Evolutionary conservation across 2,797 vertebrate genomes (phyloP), one percentile per base, ranked within the genome.

Genomic region (Morelia viridis): DNA sequence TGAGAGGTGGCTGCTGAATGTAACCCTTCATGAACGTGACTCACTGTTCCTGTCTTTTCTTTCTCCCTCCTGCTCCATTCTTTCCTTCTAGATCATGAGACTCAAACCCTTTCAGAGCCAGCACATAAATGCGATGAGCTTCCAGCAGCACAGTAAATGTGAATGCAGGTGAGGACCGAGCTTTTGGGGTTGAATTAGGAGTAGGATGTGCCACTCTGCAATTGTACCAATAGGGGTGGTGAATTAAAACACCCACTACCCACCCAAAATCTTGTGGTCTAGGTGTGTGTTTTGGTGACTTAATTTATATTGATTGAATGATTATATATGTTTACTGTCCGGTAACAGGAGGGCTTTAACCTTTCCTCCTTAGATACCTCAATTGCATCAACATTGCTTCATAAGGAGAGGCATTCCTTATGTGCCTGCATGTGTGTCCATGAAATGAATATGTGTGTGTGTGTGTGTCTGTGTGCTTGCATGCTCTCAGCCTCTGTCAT

Each of bases 131-230:
- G 98, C 98, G 95, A 98, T 99, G 99, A 99, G 98, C 97, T 99
- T 99, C 97, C 98, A 98, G 97, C 99, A 99, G 97, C 99, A 99
- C 97, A 98, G 96, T 97, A 98, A 98, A 97, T 99, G 99, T 98
- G 98, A 99, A 97, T 99, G 99, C 98, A 99, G 99, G 99, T 99
- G 98, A 99, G 98, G 94, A 85, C 53, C 89, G 87, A 68, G 22
- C 7, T 41, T 89, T 56, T 76, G 41, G 93, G 90, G 65, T 93
- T 95, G 91, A 61, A 93, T 90, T 95, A 95, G 89, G 92, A 94
- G 89, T 92, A 87, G 91, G 89, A 83, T 92, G 89, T 19, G 60
- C 53, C 41, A 22, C 24, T 28, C 56, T 76, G 22, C 22, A n/a
- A 26, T 19, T 84, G 31, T 61, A 83, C 24, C 58, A 26, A 10